These are phyloP conservation scores for Lycocerus yunnanus DNA, from an alignment of 2,888 invertebrate species.

Conservation along the genomic window DNA sequence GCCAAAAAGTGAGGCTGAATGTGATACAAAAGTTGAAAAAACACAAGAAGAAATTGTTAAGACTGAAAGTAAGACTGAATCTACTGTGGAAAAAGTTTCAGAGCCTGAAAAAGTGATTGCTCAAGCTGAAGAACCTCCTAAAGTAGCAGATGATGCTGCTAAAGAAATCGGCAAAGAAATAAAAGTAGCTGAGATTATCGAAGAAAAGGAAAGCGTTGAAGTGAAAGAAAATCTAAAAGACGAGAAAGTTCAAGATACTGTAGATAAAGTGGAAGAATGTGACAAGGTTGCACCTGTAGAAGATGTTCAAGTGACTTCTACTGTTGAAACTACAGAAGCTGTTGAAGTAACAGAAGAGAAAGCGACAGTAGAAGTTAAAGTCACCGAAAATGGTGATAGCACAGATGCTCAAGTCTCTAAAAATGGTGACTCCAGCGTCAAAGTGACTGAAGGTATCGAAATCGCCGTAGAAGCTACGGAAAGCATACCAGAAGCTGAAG, in stretches of 20 bases:
- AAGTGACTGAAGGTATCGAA: slow-evolving; percentile 7
- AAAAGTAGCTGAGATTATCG: slow-evolving; percentile 23
- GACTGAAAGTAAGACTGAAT: background rate
- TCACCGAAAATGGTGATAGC: background rate
- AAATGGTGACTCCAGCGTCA: background rate
- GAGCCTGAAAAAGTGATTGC: slow-evolving; percentile 18
- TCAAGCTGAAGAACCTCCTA: slow-evolving; percentile 13
- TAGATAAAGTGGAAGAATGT: slow-evolving; percentile 19
- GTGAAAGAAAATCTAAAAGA: slow-evolving; percentile 21
- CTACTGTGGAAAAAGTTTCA: background rate
- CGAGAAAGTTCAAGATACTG: slow-evolving; percentile 10
- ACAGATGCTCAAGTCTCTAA: background rate
- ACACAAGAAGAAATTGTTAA: background rate
- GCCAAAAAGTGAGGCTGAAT: background rate
- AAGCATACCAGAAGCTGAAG: background rate
- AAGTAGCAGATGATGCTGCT: background rate
- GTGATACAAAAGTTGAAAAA: background rate
- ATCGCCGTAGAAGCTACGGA: slow-evolving; percentile 1
- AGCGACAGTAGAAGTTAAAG: slow-evolving; percentile 13
- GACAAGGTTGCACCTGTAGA: slow-evolving; percentile 31
- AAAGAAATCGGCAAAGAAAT: slow-evolving; percentile 28
- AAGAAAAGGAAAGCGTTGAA: slow-evolving; percentile 29
- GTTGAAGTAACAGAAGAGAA: slow-evolving; percentile 12
- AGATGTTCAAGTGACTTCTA: slow-evolving; percentile 5
- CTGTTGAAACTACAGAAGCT: slow-evolving; percentile 26